A percentile compares a stretch with the other conserved stretches of the same genome.
phyloP scores from a whole-genome alignment of 2,888 invertebrate genomes.

The Neoitamus cyanurus region DNA sequence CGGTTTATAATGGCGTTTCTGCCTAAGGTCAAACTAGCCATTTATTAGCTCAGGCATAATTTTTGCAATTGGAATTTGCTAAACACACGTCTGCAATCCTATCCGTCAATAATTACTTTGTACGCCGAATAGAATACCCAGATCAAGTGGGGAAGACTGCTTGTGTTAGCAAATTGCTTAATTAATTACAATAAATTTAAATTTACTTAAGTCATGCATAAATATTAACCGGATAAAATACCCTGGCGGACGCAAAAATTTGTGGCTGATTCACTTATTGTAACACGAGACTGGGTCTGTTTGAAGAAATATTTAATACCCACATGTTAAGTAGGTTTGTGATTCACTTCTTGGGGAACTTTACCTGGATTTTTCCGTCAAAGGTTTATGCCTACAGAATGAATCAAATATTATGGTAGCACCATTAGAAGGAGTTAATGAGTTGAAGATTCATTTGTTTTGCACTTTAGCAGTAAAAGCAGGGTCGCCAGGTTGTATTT shows the following conservation, averaged over 20 bases:
- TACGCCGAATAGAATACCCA: too few relatives aligned
- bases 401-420: not conserved
- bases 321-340: not conserved
- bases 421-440: not conserved
- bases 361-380: constrained; percentile 17
- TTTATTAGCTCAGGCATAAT: too few relatives aligned
- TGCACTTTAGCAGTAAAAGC: not conserved
- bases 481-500: not conserved
- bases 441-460: not conserved
- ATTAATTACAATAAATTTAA: not conserved
- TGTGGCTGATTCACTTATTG: not conserved
- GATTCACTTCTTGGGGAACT: not conserved
- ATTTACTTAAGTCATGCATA: not conserved
- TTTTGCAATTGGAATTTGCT: too few relatives aligned
- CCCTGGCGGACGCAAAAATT: not conserved
- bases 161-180: too few relatives aligned
- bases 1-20: too few relatives aligned
- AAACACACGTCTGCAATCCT: too few relatives aligned
- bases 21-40: too few relatives aligned
- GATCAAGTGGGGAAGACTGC: too few relatives aligned
- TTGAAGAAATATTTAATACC: not conserved
- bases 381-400: not conserved
- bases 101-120: too few relatives aligned
- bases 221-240: not conserved
- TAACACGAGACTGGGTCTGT: not conserved